A percentile compares a stretch with the other conserved stretches of the same genome.
Evolutionary conservation across 1,140 invertebrate genomes (phyloP).

Genomic region (Mesaphorura yosii): DNA sequence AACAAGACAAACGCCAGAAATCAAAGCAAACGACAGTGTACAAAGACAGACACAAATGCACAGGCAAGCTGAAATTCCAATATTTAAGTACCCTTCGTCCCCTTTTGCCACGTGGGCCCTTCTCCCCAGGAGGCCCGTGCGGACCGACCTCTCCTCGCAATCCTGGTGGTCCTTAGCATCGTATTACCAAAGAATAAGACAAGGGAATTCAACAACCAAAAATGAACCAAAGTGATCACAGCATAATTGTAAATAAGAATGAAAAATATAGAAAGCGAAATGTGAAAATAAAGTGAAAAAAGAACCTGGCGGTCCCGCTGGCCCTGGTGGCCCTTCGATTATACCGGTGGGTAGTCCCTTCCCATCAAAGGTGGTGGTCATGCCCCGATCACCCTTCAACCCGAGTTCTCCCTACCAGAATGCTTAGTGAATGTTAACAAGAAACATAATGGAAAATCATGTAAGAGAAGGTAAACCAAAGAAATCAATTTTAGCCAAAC

Average conservation of each 20-base stretch:
- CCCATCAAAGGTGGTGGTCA: slow-evolving; percentile 77
- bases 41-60: slow-evolving; percentile 5
- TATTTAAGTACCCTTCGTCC: slow-evolving; percentile 75
- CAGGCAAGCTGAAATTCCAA: slow-evolving; percentile 13
- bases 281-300: slow-evolving; percentile 20
- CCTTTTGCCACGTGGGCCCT: slow-evolving; percentile 65
- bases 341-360: slow-evolving; percentile 81
- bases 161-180: slow-evolving; percentile 66
- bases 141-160: slow-evolving; percentile 51
- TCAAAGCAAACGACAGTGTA: not conserved
- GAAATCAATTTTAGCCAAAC: too few relatives aligned
- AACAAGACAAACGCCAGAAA: not conserved
- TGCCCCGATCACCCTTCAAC: slow-evolving; percentile 76
- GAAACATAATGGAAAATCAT: too few relatives aligned
- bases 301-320: slow-evolving; percentile 76
- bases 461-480: too few relatives aligned
- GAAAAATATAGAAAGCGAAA: slow-evolving; percentile 7
- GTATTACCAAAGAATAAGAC: slow-evolving; percentile 30
- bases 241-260: too few relatives aligned
- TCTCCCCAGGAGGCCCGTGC: slow-evolving; percentile 58
- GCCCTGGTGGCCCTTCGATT: slow-evolving; percentile 84
- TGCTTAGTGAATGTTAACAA: not conserved
- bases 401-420: slow-evolving; percentile 69
- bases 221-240: too few relatives aligned
- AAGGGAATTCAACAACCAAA: slow-evolving; percentile 11